Percentiles rank a stretch among this genome's conserved stretches.
phyloP scores from a whole-genome alignment of 2,797 vertebrate genomes.

The Lindbergichthys nudifrons region DNA sequence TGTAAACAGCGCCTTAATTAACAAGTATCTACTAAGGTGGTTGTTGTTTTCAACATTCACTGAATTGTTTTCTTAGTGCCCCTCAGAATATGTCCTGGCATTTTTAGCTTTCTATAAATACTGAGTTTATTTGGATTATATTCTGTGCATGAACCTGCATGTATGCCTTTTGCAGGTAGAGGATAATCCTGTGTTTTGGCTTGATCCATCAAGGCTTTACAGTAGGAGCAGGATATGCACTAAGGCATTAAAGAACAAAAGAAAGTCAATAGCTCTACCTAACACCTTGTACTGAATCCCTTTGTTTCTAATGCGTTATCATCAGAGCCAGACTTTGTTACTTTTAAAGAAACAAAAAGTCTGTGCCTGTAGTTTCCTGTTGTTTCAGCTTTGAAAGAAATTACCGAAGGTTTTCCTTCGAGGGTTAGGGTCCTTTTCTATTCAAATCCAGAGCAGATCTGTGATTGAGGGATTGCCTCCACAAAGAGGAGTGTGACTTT shows the following conservation, averaged over 20 bases:
- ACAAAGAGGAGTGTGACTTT: no score
- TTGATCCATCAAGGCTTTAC: slow-evolving; percentile 22
- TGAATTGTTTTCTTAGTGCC: neutral
- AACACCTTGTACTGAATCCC: slow-evolving; percentile 4
- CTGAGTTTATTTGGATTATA: slow-evolving; percentile 8
- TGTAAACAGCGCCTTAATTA: neutral
- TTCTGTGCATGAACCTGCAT: slow-evolving; percentile 12
- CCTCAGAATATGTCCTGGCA: neutral
- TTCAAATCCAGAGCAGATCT: no score
- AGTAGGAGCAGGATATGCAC: slow-evolving; percentile 5
- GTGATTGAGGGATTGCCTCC: no score
- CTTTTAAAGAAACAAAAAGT: neutral
- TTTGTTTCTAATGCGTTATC: slow-evolving; percentile 28
- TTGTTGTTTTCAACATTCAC: slow-evolving; percentile 1
- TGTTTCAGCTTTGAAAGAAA: slow-evolving; percentile 10
- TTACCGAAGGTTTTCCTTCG: neutral
- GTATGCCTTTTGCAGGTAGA: slow-evolving; percentile 3
- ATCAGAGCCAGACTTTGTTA: slow-evolving; percentile 15
- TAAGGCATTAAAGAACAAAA: slow-evolving; percentile 21
- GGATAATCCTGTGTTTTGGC: slow-evolving; percentile 24
- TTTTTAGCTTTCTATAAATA: slow-evolving; percentile 26
- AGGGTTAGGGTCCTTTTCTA: no score
- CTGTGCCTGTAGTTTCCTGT: neutral
- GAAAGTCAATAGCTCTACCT: slow-evolving; percentile 7
- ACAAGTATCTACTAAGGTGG: neutral